These are phyloP conservation scores for Dicrurus megarhynchus DNA, from an alignment of 2,113 vertebrate genomes.

Conservation along the genomic window DNA sequence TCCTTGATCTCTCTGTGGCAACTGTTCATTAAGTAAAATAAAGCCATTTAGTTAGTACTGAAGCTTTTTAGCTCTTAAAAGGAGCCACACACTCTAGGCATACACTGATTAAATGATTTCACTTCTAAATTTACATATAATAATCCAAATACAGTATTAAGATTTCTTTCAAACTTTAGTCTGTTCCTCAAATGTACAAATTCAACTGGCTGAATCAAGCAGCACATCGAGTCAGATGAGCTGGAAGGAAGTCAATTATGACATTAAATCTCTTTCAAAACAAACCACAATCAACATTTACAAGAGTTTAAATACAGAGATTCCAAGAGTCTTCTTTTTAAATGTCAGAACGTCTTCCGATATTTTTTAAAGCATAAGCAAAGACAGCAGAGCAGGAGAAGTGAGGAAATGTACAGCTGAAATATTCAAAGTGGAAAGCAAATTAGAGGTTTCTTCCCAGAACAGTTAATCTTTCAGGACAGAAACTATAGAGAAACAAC, in stretches of 20 bases:
- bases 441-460: background rate
- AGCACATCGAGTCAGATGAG: background rate
- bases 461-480: background rate
- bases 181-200: background rate
- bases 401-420: background rate
- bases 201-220: background rate
- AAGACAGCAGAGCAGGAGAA: background rate
- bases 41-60: background rate
- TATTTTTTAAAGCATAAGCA: background rate
- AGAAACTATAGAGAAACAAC: background rate
- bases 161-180: background rate
- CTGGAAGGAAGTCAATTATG: background rate
- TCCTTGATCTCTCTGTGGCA: background rate
- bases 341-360: background rate
- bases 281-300: background rate
- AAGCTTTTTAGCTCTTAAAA: background rate
- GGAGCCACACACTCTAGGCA: background rate
- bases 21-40: background rate
- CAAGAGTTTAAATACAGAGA: background rate
- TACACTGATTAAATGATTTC: background rate
- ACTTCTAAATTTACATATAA: background rate
- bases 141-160: background rate
- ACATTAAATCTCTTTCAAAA: background rate
- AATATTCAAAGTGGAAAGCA: background rate
- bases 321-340: background rate